Evolutionary conservation across 2,888 invertebrate species (phyloP), one percentile per base, ranked within the genome.

Genomic region (Cantharis lateralis): DNA sequence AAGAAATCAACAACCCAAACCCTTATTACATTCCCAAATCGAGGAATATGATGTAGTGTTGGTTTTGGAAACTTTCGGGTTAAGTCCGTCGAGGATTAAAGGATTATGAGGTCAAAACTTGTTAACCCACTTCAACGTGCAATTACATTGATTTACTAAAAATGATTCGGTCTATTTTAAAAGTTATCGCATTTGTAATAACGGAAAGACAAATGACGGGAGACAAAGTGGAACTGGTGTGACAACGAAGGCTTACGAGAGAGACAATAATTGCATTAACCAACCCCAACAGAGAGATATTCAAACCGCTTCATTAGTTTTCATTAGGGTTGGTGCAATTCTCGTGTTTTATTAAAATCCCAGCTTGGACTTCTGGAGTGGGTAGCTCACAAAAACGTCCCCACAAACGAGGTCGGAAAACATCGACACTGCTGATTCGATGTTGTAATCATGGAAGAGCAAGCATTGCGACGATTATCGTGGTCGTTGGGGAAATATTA

Each of bases 291-390:
- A 66, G 74, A 73, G 77, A 75, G 75, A 78, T 75, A 75, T 78
- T 78, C 72, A 78, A 76, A 77, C 76, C 78, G 79, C 80, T 81
- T 81, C 80, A 81, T 81, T 81, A 81, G 79, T 79, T 81, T 81
- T 81, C 80, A 81, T 81, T 81, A 81, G 72, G 70, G 77, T 71
- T 71, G 72, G 74, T 74, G 75, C 77, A 75, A 74, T 73, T 76
- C 79, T 78, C 77, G 77, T 78, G 80, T 80, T 80, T 80, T 80
- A 79, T 80, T 80, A 80, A 80, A 80, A 73, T 79, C 79, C 78
- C 77, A 74, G 69, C 73, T 72, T 68, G 66, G 74, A 76, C 61
- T 72, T 74, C 66, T 74, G 28, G 76, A 73, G 78, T 69, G 76
- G 71, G 75, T 70, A 48, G 63, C 63, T 63, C 77, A 66, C 78